These are phyloP conservation scores for Poecilia latipinna DNA, from an alignment of 2,113 vertebrate genomes.

Conservation along the genomic window DNA sequence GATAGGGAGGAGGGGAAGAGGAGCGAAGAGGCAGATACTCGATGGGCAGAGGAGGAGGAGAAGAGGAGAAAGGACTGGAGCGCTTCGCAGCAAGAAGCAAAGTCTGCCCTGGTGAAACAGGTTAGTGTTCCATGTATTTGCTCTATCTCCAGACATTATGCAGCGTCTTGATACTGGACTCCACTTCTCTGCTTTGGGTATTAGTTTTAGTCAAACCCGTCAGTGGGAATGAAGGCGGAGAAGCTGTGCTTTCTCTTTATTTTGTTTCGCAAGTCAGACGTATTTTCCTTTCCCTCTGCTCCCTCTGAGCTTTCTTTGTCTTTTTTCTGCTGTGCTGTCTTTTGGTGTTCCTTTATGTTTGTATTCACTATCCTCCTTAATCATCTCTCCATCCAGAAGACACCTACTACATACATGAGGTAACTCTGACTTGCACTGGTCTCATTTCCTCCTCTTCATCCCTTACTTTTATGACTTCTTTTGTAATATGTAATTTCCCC, in stretches of 20 bases:
- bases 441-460: too few species aligned
- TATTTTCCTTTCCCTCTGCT: constrained; percentile 51
- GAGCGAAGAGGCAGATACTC: constrained; percentile 63
- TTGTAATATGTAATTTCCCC: too few species aligned
- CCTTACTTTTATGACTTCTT: too few species aligned
- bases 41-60: constrained; percentile 71
- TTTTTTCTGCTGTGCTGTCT: too few species aligned
- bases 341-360: too few species aligned
- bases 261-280: not conserved
- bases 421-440: too few species aligned
- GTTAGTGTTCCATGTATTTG: constrained; percentile 66
- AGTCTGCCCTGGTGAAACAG: constrained; percentile 68
- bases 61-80: constrained; percentile 64
- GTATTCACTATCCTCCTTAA: too few species aligned
- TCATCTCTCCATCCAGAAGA: too few species aligned
- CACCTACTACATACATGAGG: too few species aligned
- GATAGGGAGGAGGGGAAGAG: constrained; percentile 75
- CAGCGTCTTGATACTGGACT: constrained; percentile 43
- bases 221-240: constrained; percentile 57
- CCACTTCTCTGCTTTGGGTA: constrained; percentile 43
- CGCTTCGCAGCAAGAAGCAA: constrained; percentile 66
- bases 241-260: constrained; percentile 48
- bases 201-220: constrained; percentile 43
- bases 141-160: constrained; percentile 63
- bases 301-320: too few species aligned